Percentiles rank a stretch among this genome's conserved stretches.
Evolutionary conservation across 2,888 invertebrate species (phyloP).

Genomic region (Philhelius pedissequus): DNA sequence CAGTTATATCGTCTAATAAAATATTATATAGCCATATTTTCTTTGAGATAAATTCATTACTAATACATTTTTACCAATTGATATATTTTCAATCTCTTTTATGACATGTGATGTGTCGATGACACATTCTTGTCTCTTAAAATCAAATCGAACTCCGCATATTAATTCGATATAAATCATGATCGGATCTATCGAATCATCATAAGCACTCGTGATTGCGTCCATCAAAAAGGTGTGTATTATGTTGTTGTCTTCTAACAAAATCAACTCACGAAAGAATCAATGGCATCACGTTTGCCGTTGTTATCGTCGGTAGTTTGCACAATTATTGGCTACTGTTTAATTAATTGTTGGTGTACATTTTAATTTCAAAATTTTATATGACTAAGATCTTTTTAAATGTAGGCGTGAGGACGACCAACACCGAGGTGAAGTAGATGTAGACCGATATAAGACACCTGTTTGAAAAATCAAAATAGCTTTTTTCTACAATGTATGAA

Average conservation of each 20-base stretch:
- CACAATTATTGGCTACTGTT: slow-evolving; percentile 18
- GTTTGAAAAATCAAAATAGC: background rate
- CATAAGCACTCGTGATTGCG: background rate
- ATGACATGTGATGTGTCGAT: background rate
- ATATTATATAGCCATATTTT: no score
- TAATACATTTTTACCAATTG: background rate
- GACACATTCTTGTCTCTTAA: background rate
- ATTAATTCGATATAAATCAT: background rate
- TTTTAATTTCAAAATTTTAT: background rate
- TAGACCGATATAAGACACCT: background rate
- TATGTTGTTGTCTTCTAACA: background rate
- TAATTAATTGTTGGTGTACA: background rate
- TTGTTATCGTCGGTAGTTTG: no score
- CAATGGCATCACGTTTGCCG: slow-evolving; percentile 35
- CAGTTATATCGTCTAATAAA: no score
- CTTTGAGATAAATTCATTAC: no score
- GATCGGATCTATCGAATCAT: background rate
- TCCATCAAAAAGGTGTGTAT: slow-evolving; percentile 19
- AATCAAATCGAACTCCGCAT: background rate
- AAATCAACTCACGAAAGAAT: slow-evolving; percentile 13
- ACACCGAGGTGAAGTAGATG: background rate
- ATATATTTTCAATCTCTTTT: background rate
- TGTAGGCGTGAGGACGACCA: background rate
- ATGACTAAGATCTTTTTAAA: no score
- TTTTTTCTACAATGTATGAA: background rate